Evolutionary conservation across 2,113 vertebrate genomes (phyloP).

Genomic region (Festucalex cinctus): DNA sequence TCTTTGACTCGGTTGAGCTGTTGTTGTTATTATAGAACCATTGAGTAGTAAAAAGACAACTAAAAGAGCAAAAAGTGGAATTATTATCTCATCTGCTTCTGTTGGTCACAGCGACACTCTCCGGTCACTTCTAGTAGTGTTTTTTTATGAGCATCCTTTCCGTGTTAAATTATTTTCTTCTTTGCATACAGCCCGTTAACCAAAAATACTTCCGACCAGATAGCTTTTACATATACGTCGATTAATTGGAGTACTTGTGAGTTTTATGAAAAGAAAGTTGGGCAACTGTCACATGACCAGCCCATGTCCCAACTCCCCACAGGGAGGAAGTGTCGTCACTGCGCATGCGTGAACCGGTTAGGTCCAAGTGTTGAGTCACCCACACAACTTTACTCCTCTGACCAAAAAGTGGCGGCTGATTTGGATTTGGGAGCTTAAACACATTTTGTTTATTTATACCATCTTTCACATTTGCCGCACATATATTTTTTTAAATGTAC

Average conservation of each 20-base stretch:
- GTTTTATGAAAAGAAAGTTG: not conserved
- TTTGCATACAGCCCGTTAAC: too few species aligned
- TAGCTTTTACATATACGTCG: too few species aligned
- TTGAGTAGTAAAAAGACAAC: too few species aligned
- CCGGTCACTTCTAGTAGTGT: too few species aligned
- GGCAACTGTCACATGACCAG: not conserved
- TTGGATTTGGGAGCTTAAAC: not conserved
- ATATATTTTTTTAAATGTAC: not conserved
- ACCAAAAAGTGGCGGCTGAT: conserved; percentile 1
- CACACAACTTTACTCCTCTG: conserved; percentile 17
- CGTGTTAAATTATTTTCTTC: too few species aligned
- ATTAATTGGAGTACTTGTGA: too few species aligned
- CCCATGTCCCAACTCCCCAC: not conserved
- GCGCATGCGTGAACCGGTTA: conserved; percentile 38
- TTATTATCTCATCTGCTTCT: too few species aligned
- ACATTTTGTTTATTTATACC: not conserved
- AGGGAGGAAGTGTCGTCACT: not conserved
- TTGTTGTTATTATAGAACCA: too few species aligned
- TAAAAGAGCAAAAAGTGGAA: too few species aligned
- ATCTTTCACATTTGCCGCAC: not conserved
- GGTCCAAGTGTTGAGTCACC: conserved; percentile 20
- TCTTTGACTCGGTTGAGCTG: not conserved
- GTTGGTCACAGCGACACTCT: too few species aligned
- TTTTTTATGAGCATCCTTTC: too few species aligned
- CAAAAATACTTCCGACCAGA: too few species aligned